Base-by-base conservation (phyloP, 2,888 invertebrate species). In the Phaonia tiefii region DNA sequence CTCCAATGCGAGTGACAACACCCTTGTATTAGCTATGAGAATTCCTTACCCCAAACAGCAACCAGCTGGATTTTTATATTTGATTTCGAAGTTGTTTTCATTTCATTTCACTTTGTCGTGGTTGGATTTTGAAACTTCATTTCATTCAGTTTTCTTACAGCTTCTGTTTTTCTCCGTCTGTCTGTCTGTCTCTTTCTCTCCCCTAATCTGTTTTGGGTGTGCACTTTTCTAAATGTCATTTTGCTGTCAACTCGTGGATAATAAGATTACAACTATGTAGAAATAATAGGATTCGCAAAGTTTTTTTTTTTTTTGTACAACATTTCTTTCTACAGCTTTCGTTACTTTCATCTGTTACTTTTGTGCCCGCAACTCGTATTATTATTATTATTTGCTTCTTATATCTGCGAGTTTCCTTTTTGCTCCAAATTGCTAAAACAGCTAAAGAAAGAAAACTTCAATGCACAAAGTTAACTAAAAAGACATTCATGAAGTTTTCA, bases 161-260 rank as follows among this genome's bases (percentile, higher is more conserved):
- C 8, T 56, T 44, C 42, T 54, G 3, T 56, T 56, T n/a, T n/a
- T n/a, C n/a, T n/a, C n/a, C n/a, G n/a, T n/a, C n/a, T n/a, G n/a
- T n/a, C n/a, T n/a, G n/a, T n/a, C n/a, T n/a, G n/a, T n/a, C n/a
- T n/a, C n/a, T n/a, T n/a, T n/a, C n/a, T n/a, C n/a, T n/a, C n/a
- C n/a, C n/a, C n/a, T n/a, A n/a, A n/a, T 31, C 8, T 31, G 31
- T 31, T 77, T 76, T 74, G 76, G 66, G 15, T 80, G 63, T 78
- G 70, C 75, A 77, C 79, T 89, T 87, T 86, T 86, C 85, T 86
- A 89, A 88, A 88, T 88, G 88, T 89, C 89, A 89, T 89, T 88
- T 88, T 87, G 88, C 88, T 88, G 88, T 88, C 88, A 89, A 88
- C 89, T 88, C 88, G 88, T 86, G 88, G 89, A 88, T 88, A 88